Percentiles rank a stretch among this genome's conserved stretches.
Conservation (phyloP, 2,113 vertebrate genomes). For the Zapus hudsonius region DNA sequence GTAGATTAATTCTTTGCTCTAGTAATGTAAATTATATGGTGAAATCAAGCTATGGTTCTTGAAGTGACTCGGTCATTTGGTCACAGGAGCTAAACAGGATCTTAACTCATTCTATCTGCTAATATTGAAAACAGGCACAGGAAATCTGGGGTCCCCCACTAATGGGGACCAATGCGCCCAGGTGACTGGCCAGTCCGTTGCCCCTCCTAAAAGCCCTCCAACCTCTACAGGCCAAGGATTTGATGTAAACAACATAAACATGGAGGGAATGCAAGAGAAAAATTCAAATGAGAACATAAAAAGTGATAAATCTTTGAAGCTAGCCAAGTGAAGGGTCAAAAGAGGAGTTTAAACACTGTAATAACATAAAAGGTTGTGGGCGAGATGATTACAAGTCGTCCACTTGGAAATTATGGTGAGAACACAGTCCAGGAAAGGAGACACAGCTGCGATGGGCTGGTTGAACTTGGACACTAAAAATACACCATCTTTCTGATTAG, state of each 20-base stretch:
- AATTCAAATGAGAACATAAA: not conserved
- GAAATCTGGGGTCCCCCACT: not conserved
- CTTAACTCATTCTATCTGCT: not conserved
- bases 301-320: not conserved
- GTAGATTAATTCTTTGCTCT: conserved; percentile 40
- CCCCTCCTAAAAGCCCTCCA: not conserved
- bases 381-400: not conserved
- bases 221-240: accelerated
- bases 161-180: too few relatives aligned
- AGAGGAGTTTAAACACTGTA: not conserved
- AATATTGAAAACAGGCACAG: not conserved
- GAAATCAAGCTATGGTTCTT: conserved; percentile 58
- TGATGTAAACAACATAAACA: not conserved
- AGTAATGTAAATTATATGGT: not conserved
- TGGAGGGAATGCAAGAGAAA: not conserved
- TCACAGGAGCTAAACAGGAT: not conserved
- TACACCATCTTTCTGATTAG: not conserved
- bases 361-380: not conserved
- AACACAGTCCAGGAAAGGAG: not conserved
- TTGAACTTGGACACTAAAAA: not conserved
- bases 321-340: not conserved
- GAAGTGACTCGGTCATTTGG: not conserved
- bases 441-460: not conserved
- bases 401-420: not conserved
- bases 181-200: accelerated